Conservation (phyloP, 1,140 invertebrate genomes). For the Rhopalosiphum padi region DNA sequence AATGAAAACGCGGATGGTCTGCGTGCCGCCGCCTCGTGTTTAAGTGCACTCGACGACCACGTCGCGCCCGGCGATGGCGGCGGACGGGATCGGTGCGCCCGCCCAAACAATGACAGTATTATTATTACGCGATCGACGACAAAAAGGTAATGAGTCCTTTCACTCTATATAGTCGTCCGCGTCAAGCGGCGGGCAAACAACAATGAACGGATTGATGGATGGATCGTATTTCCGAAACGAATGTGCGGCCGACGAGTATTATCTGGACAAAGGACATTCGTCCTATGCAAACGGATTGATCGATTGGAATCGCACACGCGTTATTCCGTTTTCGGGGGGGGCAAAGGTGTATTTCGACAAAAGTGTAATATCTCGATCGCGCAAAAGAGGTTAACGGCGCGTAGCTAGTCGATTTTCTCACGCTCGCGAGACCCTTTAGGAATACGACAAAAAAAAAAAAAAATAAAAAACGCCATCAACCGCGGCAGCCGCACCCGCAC, state of each 20-base stretch:
- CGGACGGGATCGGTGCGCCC: background rate
- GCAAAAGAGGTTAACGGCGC: background rate
- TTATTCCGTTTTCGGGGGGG: background rate
- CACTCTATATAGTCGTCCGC: too few species aligned
- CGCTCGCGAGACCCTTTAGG: background rate
- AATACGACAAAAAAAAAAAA: background rate
- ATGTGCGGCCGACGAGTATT: background rate
- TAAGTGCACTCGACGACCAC: background rate
- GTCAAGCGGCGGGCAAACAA: background rate
- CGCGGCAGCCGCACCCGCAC: background rate
- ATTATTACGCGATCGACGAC: background rate
- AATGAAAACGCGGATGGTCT: background rate
- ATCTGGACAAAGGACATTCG: conserved; percentile 22
- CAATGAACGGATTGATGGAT: conserved; percentile 15
- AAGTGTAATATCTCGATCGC: background rate
- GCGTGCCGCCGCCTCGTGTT: background rate
- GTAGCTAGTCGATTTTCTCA: background rate
- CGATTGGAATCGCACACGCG: background rate
- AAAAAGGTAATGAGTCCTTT: background rate
- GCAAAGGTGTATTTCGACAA: background rate
- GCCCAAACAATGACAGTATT: background rate
- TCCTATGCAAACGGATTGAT: conserved; percentile 24
- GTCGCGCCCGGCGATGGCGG: background rate
- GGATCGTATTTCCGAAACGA: background rate
- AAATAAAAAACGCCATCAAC: background rate